These are phyloP conservation scores for Dendrolimus houi DNA, from an alignment of 2,888 invertebrate species.

Conservation along the genomic window DNA sequence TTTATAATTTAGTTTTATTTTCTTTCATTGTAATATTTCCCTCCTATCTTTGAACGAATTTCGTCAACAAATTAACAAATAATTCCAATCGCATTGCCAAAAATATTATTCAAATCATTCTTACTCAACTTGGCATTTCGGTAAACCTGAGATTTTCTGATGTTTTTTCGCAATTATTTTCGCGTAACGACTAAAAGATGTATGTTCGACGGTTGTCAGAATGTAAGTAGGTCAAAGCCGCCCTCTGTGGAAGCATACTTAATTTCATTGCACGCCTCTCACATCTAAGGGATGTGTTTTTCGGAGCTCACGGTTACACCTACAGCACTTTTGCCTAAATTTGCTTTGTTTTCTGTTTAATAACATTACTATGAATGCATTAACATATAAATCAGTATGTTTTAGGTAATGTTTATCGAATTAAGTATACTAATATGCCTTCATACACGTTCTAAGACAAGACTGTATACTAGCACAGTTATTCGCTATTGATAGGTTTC, in stretches of 20 bases:
- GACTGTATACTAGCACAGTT: too few relatives aligned
- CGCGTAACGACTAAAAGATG: constrained; percentile 24
- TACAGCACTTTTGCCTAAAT: neutral
- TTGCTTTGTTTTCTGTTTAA: neutral
- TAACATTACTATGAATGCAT: neutral
- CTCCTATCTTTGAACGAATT: too few relatives aligned
- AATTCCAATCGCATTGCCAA: neutral
- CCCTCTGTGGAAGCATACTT: constrained; percentile 24
- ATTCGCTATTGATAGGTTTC: too few relatives aligned
- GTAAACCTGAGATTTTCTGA: constrained; percentile 18
- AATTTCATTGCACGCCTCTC: constrained; percentile 26
- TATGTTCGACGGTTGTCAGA: constrained; percentile 28
- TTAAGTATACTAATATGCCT: too few relatives aligned
- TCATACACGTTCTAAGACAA: too few relatives aligned
- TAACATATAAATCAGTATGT: neutral
- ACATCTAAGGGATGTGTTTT: constrained; percentile 6
- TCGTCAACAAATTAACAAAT: too few relatives aligned
- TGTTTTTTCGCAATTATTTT: constrained; percentile 13
- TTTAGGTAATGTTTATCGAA: too few relatives aligned
- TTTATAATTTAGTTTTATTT: too few relatives aligned
- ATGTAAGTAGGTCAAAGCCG: constrained; percentile 27
- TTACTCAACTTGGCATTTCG: constrained; percentile 21
- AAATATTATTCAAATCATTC: constrained; percentile 25
- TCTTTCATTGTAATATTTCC: too few relatives aligned
- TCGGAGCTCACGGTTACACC: neutral